A percentile compares a stretch with the other conserved stretches of the same genome.
Conservation (phyloP, 2,797 vertebrate species). For the Pagetopsis macropterus region DNA sequence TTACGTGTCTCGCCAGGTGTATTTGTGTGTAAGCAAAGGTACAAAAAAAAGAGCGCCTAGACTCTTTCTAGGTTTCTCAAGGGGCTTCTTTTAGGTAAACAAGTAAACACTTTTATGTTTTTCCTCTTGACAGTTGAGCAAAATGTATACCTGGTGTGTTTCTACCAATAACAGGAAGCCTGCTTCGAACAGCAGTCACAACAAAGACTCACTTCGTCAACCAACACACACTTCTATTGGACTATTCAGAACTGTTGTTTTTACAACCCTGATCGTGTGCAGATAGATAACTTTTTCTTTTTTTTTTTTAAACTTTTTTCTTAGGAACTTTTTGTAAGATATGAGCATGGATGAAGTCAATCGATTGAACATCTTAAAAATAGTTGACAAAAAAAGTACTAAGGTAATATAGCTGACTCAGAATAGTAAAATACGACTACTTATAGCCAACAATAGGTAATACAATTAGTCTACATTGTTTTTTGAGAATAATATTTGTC, state of each 20-base stretch:
- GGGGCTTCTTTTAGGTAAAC: background rate
- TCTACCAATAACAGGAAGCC: conserved; percentile 16
- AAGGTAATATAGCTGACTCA: background rate
- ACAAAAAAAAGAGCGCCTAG: conserved; percentile 30
- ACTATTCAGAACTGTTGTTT: conserved; percentile 17
- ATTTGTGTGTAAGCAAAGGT: background rate
- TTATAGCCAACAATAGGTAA: background rate
- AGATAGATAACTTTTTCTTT: conserved; percentile 19
- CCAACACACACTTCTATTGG: background rate
- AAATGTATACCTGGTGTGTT: conserved; percentile 31
- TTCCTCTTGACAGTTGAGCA: conserved; percentile 29
- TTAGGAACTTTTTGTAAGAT: background rate
- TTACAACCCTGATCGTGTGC: background rate
- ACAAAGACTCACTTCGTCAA: conserved; percentile 9
- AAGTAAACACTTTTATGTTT: conserved; percentile 32
- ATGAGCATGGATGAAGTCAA: too few species aligned
- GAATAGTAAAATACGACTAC: background rate
- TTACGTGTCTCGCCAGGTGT: background rate
- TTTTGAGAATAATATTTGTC: background rate
- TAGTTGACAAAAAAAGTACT: too few species aligned
- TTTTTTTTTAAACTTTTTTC: too few species aligned
- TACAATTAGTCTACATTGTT: background rate
- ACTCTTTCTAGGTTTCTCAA: conserved; percentile 26
- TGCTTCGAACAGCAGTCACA: conserved; percentile 5
- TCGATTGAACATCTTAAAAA: too few species aligned